Conservation (phyloP, 2,797 vertebrate genomes). For the Allobates femoralis region DNA sequence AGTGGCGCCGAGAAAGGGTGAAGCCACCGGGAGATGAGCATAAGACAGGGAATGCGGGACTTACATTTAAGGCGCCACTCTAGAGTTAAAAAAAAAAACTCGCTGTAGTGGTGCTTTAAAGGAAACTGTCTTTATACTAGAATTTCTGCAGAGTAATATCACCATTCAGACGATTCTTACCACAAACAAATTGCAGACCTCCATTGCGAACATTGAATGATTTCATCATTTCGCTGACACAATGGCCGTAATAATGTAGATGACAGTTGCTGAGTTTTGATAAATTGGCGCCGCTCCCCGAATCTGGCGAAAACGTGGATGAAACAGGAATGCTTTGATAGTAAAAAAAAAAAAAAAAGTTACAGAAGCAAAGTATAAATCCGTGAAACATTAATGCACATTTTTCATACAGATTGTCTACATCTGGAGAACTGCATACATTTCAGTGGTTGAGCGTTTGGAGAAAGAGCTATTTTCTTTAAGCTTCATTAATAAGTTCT, state of each 20-base stretch:
- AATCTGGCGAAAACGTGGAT: slow-evolving; percentile 1
- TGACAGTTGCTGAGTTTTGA: not conserved
- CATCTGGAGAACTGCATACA: slow-evolving; percentile 26
- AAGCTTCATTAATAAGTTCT: not conserved
- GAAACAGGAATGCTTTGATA: slow-evolving; percentile 2
- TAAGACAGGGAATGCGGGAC: no score
- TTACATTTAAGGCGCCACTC: no score
- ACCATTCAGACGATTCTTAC: no score
- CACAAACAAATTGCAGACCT: no score
- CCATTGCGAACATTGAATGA: no score
- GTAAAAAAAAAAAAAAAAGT: not conserved
- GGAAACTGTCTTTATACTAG: no score
- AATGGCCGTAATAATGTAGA: not conserved
- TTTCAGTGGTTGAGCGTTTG: slow-evolving; percentile 37
- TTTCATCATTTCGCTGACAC: not conserved
- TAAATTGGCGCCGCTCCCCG: not conserved
- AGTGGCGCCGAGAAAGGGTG: no score
- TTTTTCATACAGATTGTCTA: slow-evolving; percentile 30
- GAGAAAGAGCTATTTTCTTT: slow-evolving; percentile 36
- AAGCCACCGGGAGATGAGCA: no score
- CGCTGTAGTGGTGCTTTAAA: no score
- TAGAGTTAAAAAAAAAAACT: no score
- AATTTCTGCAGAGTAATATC: no score
- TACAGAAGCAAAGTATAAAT: not conserved
- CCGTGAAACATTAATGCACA: not conserved